Percentiles rank a stretch among this genome's conserved stretches.
These are phyloP conservation scores for Ichneumoninae sp. DNA, from an alignment of 2,888 invertebrate species.

Conservation along the genomic window DNA sequence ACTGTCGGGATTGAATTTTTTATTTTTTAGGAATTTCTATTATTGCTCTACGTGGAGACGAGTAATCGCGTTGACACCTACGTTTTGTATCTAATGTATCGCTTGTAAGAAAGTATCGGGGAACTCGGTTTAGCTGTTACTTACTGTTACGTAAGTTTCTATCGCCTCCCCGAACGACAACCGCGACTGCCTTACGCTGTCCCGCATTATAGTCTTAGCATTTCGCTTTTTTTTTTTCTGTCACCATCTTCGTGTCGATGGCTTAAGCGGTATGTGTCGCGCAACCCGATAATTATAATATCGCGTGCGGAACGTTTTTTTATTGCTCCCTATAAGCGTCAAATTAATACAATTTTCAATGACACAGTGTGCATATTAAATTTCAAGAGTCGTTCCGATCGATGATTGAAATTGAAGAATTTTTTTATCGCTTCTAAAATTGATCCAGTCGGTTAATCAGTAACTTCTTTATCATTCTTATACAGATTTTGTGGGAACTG, in stretches of 20 bases:
- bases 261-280: constrained; percentile 11
- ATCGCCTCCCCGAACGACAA: constrained; percentile 49
- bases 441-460: not conserved
- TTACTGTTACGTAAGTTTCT: constrained; percentile 61
- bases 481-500: not conserved
- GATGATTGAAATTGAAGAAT: not conserved
- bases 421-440: not conserved
- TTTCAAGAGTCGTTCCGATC: not conserved
- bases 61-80: constrained; percentile 16
- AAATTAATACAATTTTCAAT: not conserved
- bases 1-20: not conserved
- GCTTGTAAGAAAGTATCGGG: constrained; percentile 41
- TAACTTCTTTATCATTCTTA: not conserved
- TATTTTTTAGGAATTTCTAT: not conserved
- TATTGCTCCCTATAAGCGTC: not conserved
- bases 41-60: not conserved
- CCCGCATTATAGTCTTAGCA: constrained; percentile 23
- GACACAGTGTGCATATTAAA: not conserved
- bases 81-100: not conserved
- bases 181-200: constrained; percentile 29
- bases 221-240: not conserved
- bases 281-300: not conserved
- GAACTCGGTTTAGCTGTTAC: constrained; percentile 52
- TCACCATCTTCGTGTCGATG: constrained; percentile 24
- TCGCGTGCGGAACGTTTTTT: not conserved